Evolutionary conservation across 2,888 invertebrate species (phyloP), one percentile per base, ranked within the genome.

Genomic region (Caenorhabditis sulstoni): DNA sequence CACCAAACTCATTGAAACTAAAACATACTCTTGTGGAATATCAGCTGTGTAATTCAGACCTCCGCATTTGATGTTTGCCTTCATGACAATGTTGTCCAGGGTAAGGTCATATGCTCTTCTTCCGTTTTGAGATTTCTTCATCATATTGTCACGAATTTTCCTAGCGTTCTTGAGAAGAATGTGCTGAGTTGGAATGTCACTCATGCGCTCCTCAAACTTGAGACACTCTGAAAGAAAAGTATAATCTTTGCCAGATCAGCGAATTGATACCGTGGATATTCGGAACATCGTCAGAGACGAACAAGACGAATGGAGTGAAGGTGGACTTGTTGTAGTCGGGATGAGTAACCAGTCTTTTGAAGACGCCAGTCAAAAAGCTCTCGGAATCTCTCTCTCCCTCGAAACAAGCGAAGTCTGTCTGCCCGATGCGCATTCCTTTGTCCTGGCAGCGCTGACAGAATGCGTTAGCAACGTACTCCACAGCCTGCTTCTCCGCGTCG

Each of bases 11-110:
- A 52, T 29, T n/a, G 14, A 45, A 1, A 9, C 8, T n/a, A 22
- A 9, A 58, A 71, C 75, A 22, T 11, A 80, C 80, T 80, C 75
- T 55, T 64, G 18, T 18, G 80, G 76, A 62, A 64, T 18, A 20
- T 80, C 76, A 1, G 80, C 68, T n/a, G 59, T 81, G 58, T 81
- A 81, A 45, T 81, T 81, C 35, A 68, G 41, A 18, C 81, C 81
- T 45, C 81, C 81, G 14, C 67, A 52, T 45, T 81, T 81, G 16
- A 81, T 39, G 29, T 81, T 81, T 41, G 68, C 62, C 39, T 81
- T 81, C 68, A 77, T 71, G 12, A 81, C 59, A 49, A 81, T 81
- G 45, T 81, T 81, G 41, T 74, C 77, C 7, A 81, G 16, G 20
- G 81, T 76, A 18, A 75, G 35, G 18, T 74, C 74, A 23, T 61